Evolutionary conservation across 2,888 invertebrate genomes (phyloP), one percentile per base, ranked within the genome.

Genomic region (Oxyteleia sp.): DNA sequence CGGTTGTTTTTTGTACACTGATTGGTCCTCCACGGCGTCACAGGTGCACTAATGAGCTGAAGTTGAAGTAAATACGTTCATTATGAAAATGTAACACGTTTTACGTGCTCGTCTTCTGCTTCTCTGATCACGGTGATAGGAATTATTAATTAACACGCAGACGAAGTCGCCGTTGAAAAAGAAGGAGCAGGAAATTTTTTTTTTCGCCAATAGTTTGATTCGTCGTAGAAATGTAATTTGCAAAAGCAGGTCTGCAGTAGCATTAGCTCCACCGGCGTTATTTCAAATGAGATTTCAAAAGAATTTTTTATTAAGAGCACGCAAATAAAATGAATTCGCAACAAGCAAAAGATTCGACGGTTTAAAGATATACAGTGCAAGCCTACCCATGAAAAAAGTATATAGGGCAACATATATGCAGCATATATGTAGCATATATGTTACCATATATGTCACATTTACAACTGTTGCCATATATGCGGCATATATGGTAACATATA

Each of bases 1-100:
- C 74, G 35, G 63, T 55, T 29, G 53, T 74, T 63, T 74, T 74
- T 63, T 74, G 74, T 74, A 53, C 74, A 55, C 63, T 63, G 74
- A 74, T 74, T 74, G 63, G 74, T 32, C 51, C 61, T 72, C 53
- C 5, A 23, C 5, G 23, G 23, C 23, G 5, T 23, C 23, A 23
- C 61, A 63, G 45, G 11, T 16, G 29, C 15, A 32, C 61, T 63
- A 72, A 69, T 69, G 69, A 57, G 57, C 69, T 47, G 35, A 47
- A 69, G 47, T 69, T 47, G 69, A 15, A 32, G 59, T 57, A 59
- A 71, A 71, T 49, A 38, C 49, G 49, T 71, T 57, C 43, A 55
- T 68, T 29, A 43, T 53, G 41, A 18, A 43, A 16, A 0, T 38
- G 41, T 43, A 29, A 55, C 63, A 49, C 32, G 47, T 49, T 49